phyloP scores from a whole-genome alignment of 2,113 vertebrate species.

The Quiscalus mexicanus region DNA sequence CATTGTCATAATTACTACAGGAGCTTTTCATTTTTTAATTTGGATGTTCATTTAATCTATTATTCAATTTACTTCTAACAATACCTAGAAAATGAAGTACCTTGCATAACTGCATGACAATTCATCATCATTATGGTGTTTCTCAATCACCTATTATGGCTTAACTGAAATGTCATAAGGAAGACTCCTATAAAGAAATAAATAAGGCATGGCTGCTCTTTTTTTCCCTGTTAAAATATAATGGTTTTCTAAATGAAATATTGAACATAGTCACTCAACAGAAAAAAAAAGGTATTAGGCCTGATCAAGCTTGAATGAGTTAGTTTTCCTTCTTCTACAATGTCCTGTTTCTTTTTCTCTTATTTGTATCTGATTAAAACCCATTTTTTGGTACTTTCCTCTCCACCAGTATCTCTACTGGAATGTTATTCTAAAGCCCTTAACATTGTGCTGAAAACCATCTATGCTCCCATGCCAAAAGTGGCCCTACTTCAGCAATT shows the following conservation, averaged over 20 bases:
- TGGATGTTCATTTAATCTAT: conserved; percentile 25
- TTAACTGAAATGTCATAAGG: neutral
- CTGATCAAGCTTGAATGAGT: neutral
- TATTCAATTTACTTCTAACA: conserved; percentile 30
- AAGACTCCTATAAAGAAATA: neutral
- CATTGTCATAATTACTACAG: neutral
- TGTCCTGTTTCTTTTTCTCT: neutral
- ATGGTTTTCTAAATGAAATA: neutral
- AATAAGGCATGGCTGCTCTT: neutral
- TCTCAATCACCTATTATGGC: neutral
- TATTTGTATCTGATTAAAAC: neutral
- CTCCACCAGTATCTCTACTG: neutral
- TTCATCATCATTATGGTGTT: conserved; percentile 22
- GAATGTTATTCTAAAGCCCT: neutral
- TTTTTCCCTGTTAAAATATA: neutral
- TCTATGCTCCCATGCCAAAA: neutral
- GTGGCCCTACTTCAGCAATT: neutral
- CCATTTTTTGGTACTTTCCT: neutral
- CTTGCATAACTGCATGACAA: neutral
- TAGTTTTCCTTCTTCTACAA: neutral
- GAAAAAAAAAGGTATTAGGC: neutral
- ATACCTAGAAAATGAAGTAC: conserved; percentile 27
- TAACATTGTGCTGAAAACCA: neutral
- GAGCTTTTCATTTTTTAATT: conserved; percentile 21
- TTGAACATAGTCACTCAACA: neutral